Evolutionary conservation across 2,888 invertebrate species (phyloP), one percentile per base, ranked within the genome.

Genomic region (Timandra comae): DNA sequence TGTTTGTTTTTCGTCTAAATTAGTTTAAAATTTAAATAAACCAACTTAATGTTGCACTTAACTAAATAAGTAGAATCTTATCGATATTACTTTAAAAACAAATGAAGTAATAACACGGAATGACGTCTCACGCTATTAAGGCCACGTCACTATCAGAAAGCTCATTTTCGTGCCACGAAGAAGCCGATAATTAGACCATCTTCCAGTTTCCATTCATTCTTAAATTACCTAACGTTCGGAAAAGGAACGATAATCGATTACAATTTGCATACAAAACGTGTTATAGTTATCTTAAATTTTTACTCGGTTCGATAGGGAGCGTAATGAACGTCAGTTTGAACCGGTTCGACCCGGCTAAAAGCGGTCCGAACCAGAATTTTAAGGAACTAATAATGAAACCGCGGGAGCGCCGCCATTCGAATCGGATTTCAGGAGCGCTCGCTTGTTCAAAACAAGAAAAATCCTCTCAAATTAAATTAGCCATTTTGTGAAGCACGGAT

Each of bases 241-340:
- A 46, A 45, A 46, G 42, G 48, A 56, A 56, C 53, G 54, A 48
- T 52, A 56, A 54, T 49, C 50, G 55, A 61, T 61, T 59, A 39
- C 46, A 51, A 70, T 71, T 71, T 60, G 59, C 71, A 71, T 72
- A 53, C 53, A 45, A 58, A 66, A 59, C 46, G 48, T 39, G 49
- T 56, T 56, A 57, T 56, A 59, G 55, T 56, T 56, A 58, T 52
- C 57, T 50, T 52, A 47, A 56, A 53, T 58, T 57, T 54, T 57
- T 49, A 59, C 43, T 45, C 49, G 40, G 27, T 44, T 42, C 40
- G 51, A 49, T 48, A 51, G 16, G 4, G 16, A 5, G 35, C 39
- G 32, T 46, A 46, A 50, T 41, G 44, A 49, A n/a, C n/a, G 44
- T 25, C 40, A 43, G 45, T 43, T 40, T 44, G 49, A 25, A 29